These are phyloP conservation scores for Colletes gigas DNA, from an alignment of 1,140 invertebrate species.

Conservation along the genomic window DNA sequence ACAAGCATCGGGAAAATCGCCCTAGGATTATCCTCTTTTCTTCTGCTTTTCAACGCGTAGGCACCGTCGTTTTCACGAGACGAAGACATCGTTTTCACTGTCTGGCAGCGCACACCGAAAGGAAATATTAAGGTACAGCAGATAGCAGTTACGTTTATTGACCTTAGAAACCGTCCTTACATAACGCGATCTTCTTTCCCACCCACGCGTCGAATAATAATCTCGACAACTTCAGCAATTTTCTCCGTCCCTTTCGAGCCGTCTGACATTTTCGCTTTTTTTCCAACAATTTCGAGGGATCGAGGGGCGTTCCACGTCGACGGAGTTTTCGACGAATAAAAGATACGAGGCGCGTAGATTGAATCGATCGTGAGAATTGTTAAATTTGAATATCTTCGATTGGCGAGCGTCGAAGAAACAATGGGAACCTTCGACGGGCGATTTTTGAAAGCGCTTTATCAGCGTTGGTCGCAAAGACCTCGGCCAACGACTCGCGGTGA, in stretches of 20 bases:
- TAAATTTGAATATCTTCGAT: neutral
- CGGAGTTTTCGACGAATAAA: neutral
- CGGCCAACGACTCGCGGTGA: constrained; percentile 28
- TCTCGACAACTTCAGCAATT: constrained; percentile 7
- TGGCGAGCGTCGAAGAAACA: no score
- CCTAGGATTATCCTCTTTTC: constrained; percentile 9
- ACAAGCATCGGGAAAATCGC: constrained; percentile 19
- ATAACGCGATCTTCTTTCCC: constrained; percentile 17
- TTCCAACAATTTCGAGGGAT: neutral
- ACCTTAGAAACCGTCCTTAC: constrained; percentile 32
- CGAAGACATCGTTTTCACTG: constrained; percentile 9
- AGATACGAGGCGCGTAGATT: neutral
- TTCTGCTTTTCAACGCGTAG: neutral
- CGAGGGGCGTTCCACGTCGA: neutral
- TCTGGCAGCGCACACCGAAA: neutral
- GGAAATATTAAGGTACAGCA: constrained; percentile 39
- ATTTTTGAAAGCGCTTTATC: constrained; percentile 24
- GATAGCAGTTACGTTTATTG: constrained; percentile 44
- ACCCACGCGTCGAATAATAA: constrained; percentile 19
- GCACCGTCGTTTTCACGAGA: neutral
- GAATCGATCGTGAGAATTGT: neutral
- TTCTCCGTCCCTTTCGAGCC: neutral
- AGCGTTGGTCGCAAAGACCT: neutral
- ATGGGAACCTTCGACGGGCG: neutral
- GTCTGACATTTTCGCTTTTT: neutral